Base-by-base conservation (phyloP, 2,888 invertebrate species). In the Pinctada fucata region DNA sequence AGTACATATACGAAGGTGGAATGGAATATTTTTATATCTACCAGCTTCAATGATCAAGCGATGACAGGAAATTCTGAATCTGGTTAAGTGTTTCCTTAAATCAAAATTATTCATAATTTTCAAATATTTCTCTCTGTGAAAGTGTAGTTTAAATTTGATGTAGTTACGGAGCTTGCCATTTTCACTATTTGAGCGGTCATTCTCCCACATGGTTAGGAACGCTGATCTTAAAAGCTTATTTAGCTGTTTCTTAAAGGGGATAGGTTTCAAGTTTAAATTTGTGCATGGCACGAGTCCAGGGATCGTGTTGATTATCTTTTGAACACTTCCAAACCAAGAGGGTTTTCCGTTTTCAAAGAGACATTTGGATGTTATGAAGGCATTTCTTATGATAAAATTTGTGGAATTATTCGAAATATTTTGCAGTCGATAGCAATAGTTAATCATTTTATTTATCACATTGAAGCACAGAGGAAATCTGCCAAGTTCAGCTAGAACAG, bases 391-490 rank as follows among this genome's bases (percentile, higher is more conserved):
- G 6, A 52, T 52, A 52, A 52, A 8, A 52, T 52, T 52, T 8
- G 58, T 8, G 58, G 58, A 52, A 8, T 52, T 10, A 10, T 52
- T 52, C 58, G 58, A 52, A 52, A 52, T 52, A 52, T 52, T 52
- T 52, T 52, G 58, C 5, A 52, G 58, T 52, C 58, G 58, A 10
- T 52, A 52, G 6, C 58, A 52, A 52, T 8, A 52, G 10, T 52
- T 52, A 8, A 52, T 52, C 58, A 52, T 52, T 8, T 52, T 52
- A 8, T 52, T 52, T 52, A 52, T 8, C 58, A 52, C 10, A 52
- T 52, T 52, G 58, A 31, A n/a, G 48, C 68, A 47, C 68, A 68
- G n/a, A 47, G 68, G 68, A 45, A 47, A 48, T 68, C 4, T 48
- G 45, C 68, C 68, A n/a, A 48, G 48, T 47, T 68, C 4, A 48